These are phyloP conservation scores for Centruroides vittatus DNA, from an alignment of 1,140 invertebrate genomes.

Conservation along the genomic window DNA sequence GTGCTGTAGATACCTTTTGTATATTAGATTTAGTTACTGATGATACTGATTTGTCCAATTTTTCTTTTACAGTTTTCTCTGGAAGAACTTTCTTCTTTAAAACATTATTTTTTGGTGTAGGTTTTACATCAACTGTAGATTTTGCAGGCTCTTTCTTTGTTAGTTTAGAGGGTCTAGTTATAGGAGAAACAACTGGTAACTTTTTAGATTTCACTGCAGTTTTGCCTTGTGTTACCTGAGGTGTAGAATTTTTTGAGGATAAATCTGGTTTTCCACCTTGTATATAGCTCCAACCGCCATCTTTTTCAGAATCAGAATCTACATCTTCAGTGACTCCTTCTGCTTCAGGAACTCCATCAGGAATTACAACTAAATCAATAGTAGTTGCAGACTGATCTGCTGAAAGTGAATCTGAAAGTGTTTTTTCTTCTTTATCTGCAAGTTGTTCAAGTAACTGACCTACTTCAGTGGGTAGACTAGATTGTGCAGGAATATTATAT, in stretches of 20 bases:
- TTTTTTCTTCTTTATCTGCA: no score
- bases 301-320: constrained; percentile 17
- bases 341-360: constrained; percentile 14
- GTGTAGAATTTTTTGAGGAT: neutral
- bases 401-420: no score
- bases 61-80: neutral
- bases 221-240: neutral
- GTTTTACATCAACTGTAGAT: neutral
- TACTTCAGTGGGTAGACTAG: no score
- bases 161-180: neutral
- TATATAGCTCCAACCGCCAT: constrained; percentile 17
- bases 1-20: neutral
- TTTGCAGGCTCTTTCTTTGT: neutral
- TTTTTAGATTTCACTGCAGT: constrained; percentile 2
- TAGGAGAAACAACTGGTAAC: neutral
- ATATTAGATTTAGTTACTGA: no score
- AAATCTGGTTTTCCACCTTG: neutral
- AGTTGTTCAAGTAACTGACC: no score
- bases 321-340: constrained; percentile 17
- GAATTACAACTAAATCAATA: constrained; percentile 6
- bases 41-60: neutral
- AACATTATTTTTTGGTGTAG: neutral
- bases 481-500: no score
- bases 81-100: neutral
- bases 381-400: no score